Base-by-base conservation (phyloP, 2,113 vertebrate species). In the Cochlearius cochlearius region DNA sequence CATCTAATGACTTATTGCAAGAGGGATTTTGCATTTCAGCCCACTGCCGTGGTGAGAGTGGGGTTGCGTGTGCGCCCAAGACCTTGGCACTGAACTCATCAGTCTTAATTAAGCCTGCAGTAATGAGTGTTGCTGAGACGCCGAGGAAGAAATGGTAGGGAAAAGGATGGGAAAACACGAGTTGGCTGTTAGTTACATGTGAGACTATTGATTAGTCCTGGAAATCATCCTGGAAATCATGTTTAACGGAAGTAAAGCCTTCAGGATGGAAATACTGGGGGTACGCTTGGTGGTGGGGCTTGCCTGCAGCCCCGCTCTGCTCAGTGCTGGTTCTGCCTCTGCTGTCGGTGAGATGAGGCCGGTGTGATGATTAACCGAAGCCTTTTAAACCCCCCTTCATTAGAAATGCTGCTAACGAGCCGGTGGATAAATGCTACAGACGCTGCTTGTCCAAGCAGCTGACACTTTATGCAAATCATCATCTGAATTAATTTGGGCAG, bases 121-220 rank as follows among this genome's bases (percentile, higher is more conserved):
- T 90, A 93, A 95, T 0, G 15, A 95, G 90, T 2, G 0, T 3
- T 0, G 15, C 84, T 8, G 80, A 50, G 68, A 76, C 0, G 2
- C 64, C 1, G 0, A 0, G 0, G 43, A 4, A 12, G 53, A 30
- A 73, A 22, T 22, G 53, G 68, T 10, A 2, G n/a, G 39, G 59
- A 36, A 81, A 23, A 81, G 39, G 49, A 6, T 73, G 64, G 63
- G 68, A 47, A 34, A 14, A 21, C 39, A 15, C 0, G 1, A 69
- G 32, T 0, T 84, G 90, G 22, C 80, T 92, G 58, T 84, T 80
- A 50, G 84, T 50, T 84, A 38, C 16, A 2, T 21, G 10, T 30
- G 9, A 39, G 27, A 7, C 69, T 62, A 45, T 85, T 62, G 64
- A 92, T 90, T 78, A 81, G 50, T 39, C 77, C 56, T 93, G 76